Conservation (phyloP, 2,888 invertebrate species). For the Serripes groenlandicus region DNA sequence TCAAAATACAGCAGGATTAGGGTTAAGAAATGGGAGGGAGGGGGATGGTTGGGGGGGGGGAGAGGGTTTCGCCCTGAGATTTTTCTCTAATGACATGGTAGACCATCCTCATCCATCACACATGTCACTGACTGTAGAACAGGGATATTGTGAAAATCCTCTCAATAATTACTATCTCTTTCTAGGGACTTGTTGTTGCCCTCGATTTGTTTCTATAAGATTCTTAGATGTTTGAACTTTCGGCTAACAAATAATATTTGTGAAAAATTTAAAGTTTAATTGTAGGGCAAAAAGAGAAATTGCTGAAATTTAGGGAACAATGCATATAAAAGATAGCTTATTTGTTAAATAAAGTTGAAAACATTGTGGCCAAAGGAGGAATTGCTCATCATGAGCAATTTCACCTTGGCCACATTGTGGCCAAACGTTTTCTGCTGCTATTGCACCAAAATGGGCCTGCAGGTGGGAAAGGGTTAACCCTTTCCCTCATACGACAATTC, state of each 20-base stretch:
- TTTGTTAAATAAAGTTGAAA: no score
- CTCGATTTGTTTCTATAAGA: neutral
- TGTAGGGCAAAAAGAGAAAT: neutral
- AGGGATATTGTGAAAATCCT: slow-evolving; percentile 29
- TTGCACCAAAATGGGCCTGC: neutral
- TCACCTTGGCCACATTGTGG: neutral
- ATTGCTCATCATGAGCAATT: neutral
- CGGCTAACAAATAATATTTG: neutral
- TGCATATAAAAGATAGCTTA: no score
- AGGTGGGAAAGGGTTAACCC: neutral
- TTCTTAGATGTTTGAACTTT: neutral
- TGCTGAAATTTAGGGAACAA: no score
- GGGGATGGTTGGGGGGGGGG: neutral
- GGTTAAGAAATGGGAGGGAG: neutral
- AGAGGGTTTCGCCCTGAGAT: slow-evolving; percentile 3
- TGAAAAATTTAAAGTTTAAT: neutral
- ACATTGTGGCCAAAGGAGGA: neutral
- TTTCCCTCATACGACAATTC: neutral
- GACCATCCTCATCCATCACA: slow-evolving; percentile 50
- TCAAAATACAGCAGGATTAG: no score
- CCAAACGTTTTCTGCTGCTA: neutral
- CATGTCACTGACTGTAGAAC: slow-evolving; percentile 39
- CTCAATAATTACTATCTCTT: slow-evolving; percentile 30
- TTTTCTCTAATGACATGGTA: slow-evolving; percentile 29
- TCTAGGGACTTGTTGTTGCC: neutral